A percentile compares a stretch with the other conserved stretches of the same genome.
Conservation (phyloP, 2,888 invertebrate genomes). For the Cantharis rustica region DNA sequence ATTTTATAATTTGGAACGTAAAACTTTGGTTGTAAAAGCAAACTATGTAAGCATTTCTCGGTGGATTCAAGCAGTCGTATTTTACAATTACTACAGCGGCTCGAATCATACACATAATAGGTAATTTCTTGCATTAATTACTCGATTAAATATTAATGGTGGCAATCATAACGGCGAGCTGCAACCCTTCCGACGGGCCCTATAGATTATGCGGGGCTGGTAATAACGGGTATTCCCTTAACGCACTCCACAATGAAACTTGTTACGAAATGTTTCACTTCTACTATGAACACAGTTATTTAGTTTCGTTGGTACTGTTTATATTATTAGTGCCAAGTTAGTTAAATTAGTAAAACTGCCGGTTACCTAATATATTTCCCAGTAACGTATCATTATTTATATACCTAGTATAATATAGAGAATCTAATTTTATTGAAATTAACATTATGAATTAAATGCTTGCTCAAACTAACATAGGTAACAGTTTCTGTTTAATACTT, state of each 20-base stretch:
- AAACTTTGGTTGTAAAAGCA: conserved; percentile 13
- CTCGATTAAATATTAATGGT: conserved; percentile 59
- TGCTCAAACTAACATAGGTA: background rate
- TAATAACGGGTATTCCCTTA: conserved; percentile 53
- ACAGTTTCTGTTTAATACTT: background rate
- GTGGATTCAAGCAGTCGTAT: conserved; percentile 49
- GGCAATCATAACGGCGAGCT: conserved; percentile 58
- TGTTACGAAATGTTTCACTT: conserved; percentile 33
- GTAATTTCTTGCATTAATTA: conserved; percentile 61
- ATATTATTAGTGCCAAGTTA: conserved; percentile 23
- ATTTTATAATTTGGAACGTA: background rate
- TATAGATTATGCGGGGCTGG: conserved; percentile 55
- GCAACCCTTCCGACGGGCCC: conserved; percentile 55
- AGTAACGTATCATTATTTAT: background rate
- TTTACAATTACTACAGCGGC: conserved; percentile 58
- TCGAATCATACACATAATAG: conserved; percentile 60
- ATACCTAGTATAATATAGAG: too few relatives aligned
- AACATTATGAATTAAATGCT: background rate
- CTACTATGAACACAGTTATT: conserved; percentile 24
- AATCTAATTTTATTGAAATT: background rate
- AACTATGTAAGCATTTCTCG: conserved; percentile 22
- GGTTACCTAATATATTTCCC: background rate
- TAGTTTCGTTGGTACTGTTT: conserved; percentile 25
- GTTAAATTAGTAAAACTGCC: conserved; percentile 14
- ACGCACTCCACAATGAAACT: conserved; percentile 50